These are phyloP conservation scores for Ovis canadensis DNA, from an alignment of 2,113 vertebrate genomes.

Conservation along the genomic window DNA sequence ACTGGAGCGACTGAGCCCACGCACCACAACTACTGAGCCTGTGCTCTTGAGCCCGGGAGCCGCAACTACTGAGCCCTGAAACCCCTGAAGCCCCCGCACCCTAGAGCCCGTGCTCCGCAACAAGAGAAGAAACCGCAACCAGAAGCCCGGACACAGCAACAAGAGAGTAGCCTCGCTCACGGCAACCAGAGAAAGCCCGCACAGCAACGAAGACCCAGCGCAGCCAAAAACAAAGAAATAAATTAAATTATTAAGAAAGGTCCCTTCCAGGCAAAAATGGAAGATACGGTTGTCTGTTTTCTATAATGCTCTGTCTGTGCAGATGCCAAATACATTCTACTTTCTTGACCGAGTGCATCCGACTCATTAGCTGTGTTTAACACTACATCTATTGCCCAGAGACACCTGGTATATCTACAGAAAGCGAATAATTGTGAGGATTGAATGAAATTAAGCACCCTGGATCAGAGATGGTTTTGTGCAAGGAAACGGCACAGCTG, in stretches of 20 bases:
- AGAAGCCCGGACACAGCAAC: fast-evolving
- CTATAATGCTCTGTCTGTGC: background rate
- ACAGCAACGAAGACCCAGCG: background rate
- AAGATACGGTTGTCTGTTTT: background rate
- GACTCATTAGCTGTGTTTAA: constrained; percentile 17
- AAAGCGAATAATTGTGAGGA: constrained; percentile 23
- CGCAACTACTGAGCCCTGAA: fast-evolving
- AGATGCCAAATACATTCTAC: background rate
- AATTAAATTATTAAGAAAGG: background rate
- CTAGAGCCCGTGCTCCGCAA: background rate
- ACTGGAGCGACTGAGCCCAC: background rate
- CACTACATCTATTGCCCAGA: constrained; percentile 26
- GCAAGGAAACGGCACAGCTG: constrained; percentile 39
- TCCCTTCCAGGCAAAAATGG: background rate
- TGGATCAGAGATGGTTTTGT: constrained; percentile 26
- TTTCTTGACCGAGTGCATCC: background rate
- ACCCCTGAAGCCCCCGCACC: fast-evolving
- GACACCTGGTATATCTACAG: constrained; percentile 21
- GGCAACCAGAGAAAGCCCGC: background rate
- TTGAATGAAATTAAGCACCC: background rate
- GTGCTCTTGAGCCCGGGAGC: background rate
- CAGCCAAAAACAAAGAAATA: background rate
- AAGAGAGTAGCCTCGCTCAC: background rate
- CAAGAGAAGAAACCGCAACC: background rate
- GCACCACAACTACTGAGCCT: background rate